Evolutionary conservation across 2,888 invertebrate genomes (phyloP).

Genomic region (Smittia aterrima): DNA sequence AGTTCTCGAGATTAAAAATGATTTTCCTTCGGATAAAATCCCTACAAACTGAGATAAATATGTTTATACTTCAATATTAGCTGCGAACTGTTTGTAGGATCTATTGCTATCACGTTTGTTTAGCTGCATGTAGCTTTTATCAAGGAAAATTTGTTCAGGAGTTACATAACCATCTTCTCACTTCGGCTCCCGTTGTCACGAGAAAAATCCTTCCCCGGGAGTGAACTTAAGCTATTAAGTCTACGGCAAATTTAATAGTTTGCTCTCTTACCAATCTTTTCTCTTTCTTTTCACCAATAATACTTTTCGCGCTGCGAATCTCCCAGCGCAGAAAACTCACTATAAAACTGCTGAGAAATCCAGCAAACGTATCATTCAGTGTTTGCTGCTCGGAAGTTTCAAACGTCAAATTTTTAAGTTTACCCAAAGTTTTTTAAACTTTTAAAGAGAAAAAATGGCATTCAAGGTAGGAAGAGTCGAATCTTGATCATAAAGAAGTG

Average conservation of each 20-base stretch:
- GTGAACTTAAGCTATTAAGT: no score
- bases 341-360: slow-evolving; percentile 21
- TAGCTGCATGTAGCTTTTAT: no score
- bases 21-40: no score
- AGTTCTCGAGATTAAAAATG: no score
- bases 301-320: slow-evolving; percentile 18
- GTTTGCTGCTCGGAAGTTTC: slow-evolving; percentile 13
- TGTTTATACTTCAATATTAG: no score
- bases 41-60: no score
- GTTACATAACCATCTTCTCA: no score
- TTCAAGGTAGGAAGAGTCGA: slow-evolving; percentile 46
- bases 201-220: no score
- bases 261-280: slow-evolving; percentile 26
- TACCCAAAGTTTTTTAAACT: not conserved
- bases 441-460: slow-evolving; percentile 46
- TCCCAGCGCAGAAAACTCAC: not conserved
- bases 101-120: no score
- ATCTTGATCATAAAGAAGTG: not conserved
- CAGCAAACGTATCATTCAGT: slow-evolving; percentile 25
- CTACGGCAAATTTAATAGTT: not conserved
- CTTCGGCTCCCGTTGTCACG: no score
- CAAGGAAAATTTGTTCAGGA: no score
- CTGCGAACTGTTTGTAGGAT: no score
- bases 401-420: not conserved
- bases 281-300: slow-evolving; percentile 6